These are phyloP conservation scores for Mayetiola destructor DNA, from an alignment of 2,888 invertebrate species.

Conservation along the genomic window DNA sequence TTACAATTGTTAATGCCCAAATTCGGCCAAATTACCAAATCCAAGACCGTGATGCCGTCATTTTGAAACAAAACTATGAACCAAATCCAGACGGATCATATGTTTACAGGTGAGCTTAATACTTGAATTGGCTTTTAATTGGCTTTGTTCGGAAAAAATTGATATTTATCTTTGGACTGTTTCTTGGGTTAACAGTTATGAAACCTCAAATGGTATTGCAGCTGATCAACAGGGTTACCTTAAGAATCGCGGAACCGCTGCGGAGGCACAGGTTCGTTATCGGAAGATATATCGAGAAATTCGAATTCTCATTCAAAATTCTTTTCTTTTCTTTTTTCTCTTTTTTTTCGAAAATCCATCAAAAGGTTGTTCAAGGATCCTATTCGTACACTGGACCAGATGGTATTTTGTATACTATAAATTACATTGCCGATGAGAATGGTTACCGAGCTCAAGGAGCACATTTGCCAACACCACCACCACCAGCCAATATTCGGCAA, in stretches of 20 bases:
- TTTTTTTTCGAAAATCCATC: neutral
- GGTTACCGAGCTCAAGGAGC: conserved; percentile 32
- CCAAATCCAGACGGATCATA: conserved; percentile 39
- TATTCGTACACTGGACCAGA: conserved; percentile 45
- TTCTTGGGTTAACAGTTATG: conserved; percentile 36
- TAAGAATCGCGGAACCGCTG: conserved; percentile 43
- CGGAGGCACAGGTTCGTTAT: conserved; percentile 37
- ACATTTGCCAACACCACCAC: neutral
- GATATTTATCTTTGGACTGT: neutral
- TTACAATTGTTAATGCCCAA: conserved; percentile 28
- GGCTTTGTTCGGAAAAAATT: neutral
- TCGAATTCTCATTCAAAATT: neutral
- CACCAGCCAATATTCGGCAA: neutral
- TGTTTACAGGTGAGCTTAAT: conserved; percentile 36
- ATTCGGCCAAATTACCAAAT: conserved; percentile 29
- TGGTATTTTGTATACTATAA: conserved; percentile 41
- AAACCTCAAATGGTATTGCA: conserved; percentile 49
- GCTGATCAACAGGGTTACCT: conserved; percentile 47
- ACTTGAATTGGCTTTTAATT: conserved; percentile 12
- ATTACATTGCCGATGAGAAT: conserved; percentile 31
- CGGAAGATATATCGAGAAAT: neutral
- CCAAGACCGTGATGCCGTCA: conserved; percentile 36
- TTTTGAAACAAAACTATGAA: conserved; percentile 37
- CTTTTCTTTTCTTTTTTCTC: neutral
- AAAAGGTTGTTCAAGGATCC: conserved; percentile 41